phyloP scores from a whole-genome alignment of 2,888 invertebrate genomes.

The Emmelina monodactyla region DNA sequence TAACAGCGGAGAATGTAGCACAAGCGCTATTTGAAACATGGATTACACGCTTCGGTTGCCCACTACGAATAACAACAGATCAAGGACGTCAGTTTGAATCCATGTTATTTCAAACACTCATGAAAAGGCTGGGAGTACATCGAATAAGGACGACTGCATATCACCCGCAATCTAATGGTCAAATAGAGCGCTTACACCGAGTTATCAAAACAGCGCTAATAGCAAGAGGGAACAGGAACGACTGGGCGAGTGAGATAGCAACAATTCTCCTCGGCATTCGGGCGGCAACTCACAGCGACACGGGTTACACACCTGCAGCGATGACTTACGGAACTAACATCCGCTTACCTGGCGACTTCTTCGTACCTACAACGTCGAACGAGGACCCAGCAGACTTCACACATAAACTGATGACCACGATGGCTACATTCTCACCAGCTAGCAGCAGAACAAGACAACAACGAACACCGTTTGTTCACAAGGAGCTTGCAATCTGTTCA shows the following conservation, averaged over 20 bases:
- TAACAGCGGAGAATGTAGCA: constrained; percentile 7
- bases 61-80: constrained; percentile 21
- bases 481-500: neutral
- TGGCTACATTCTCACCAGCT: neutral
- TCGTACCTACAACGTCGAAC: constrained; percentile 3
- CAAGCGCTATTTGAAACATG: constrained; percentile 2
- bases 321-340: neutral
- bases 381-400: neutral
- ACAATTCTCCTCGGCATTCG: neutral
- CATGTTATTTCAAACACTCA: constrained; percentile 20
- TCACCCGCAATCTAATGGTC: neutral
- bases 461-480: neutral
- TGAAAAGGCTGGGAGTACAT: neutral
- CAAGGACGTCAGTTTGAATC: constrained; percentile 28
- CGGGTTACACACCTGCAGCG: neutral
- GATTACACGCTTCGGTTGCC: constrained; percentile 8
- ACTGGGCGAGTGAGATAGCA: neutral
- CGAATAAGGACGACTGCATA: neutral
- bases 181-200: neutral
- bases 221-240: neutral
- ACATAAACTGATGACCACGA: neutral
- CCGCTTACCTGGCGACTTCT: neutral
- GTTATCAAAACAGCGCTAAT: neutral
- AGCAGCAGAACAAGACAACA: neutral
- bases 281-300: neutral